Evolutionary conservation across 2,888 invertebrate genomes (phyloP), one percentile per base, ranked within the genome.

Genomic region (Caenorhabditis sp.): DNA sequence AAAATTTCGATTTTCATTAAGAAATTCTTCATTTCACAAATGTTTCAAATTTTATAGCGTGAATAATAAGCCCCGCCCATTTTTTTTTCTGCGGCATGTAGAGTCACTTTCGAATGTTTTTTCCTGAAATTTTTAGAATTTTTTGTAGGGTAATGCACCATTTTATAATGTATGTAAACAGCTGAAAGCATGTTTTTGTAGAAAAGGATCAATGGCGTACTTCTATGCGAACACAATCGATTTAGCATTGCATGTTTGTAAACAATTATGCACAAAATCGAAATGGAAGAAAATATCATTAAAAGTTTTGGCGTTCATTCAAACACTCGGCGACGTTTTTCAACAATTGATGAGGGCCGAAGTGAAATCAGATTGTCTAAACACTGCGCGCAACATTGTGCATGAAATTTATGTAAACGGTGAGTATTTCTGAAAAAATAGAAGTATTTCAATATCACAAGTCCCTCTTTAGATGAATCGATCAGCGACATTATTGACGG

Each of bases 341-440:
- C 67, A 67, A 24, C 82, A 82, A 50, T 58, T 82, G 63, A 71
- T 81, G 64, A 61, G 82, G 4, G 81, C 81, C 10, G 77, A 80
- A 50, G 21, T 79, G 1, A 43, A 77, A 17, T 79, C 77, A 50
- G 68, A 60, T 8, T 59, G 69, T 12, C 55, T 79, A 4, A 54
- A 62, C 10, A 66, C 64, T 1, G 70, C 73, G 1, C 59, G 70
- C 19, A 65, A 63, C 3, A 62, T 79, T 14, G 71, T 77, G 5
- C 58, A 73, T n/a, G 70, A 77, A 49, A 77, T 79, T 24, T 69
- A 67, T 21, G 26, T 70, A 0, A 70, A 75, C 60, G 79, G 79
- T 77, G 8, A 55, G 60, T 58, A n/a, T n/a, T n/a, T n/a, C n/a
- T n/a, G n/a, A n/a, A n/a, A n/a, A 10, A 31, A 31, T 31, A 4